Conservation (phyloP, 2,113 vertebrate species). For the Labrus mixtus region DNA sequence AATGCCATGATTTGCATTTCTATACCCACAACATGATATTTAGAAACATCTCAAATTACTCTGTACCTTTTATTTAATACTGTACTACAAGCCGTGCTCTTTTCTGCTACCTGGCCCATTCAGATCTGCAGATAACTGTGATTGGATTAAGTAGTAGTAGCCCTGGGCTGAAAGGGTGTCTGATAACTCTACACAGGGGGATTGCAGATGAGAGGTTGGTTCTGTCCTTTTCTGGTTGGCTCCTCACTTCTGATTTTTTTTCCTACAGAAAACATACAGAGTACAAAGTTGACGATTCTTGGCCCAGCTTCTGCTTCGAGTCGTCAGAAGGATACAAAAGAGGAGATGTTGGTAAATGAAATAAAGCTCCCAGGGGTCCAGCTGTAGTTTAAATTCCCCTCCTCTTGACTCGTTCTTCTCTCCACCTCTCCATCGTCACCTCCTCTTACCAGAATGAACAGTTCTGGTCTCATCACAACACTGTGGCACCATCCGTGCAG, state of each 20-base stretch:
- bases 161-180: constrained; percentile 34
- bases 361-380: constrained; percentile 41
- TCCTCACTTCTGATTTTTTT: constrained; percentile 17
- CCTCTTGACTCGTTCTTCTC: constrained; percentile 28
- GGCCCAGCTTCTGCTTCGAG: constrained; percentile 53
- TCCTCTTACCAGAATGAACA: constrained; percentile 44
- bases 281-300: constrained; percentile 45
- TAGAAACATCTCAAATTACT: constrained; percentile 38
- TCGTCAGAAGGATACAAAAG: constrained; percentile 55
- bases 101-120: constrained; percentile 32
- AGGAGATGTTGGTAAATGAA: constrained; percentile 45
- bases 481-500: constrained; percentile 44
- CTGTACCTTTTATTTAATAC: constrained; percentile 70
- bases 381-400: constrained; percentile 28
- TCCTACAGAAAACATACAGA: constrained; percentile 22
- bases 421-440: constrained; percentile 19
- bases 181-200: constrained; percentile 12
- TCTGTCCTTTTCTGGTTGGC: constrained; percentile 14
- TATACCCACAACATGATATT: constrained; percentile 40
- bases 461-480: constrained; percentile 33
- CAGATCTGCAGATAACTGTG: constrained; percentile 20
- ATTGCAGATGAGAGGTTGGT: constrained; percentile 35
- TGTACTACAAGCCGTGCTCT: constrained; percentile 38
- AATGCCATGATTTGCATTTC: constrained; percentile 39
- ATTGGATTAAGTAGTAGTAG: constrained; percentile 66